Base-by-base conservation (phyloP, 64 coral and sea anemone genomes). In the Stichodactyla mertensii region DNA sequence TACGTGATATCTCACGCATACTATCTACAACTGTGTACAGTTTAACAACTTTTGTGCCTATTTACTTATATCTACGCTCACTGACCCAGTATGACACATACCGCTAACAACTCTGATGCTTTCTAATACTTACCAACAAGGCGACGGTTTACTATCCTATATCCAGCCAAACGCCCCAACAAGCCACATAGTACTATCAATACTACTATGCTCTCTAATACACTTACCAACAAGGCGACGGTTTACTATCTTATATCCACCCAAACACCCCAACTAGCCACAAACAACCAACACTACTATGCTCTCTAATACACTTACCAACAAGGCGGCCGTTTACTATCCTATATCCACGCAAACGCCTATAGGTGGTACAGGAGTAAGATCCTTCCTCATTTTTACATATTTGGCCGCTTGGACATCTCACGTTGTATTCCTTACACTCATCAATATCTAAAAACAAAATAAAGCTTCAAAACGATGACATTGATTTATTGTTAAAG, bases 361-460 rank as follows among this genome's bases (percentile, higher is more conserved):
- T 9, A 51, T 20, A 6, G 16, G 7, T 2, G 16, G 7, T 2
- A 28, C 80, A 82, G 7, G 52, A 26, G 80, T 82, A 82, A 6
- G 80, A 82, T 10, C 80, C 80, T n/a, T 20, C 7, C 13, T n/a
- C 51, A 53, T 82, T 82, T 51, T 53, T 54, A 82, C 80, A 82
- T 22, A 23, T 6, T 27, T 82, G 7, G 5, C 55, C 36, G 4
- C 7, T 14, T 55, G 36, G n/a, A 16, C 80, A 82, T 54, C 9
- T 54, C 0, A 10, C 8, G 4, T 14, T 55, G 52, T 12, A 19
- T 27, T 82, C 52, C 16, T 7, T 28, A 55, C 80, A 82, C 16
- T 82, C 80, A 82, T 82, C 80, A 53, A 82, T 55, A 52, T 82
- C 80, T 82, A 27, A 23, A 82, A 57, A 51, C 6, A 16, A 82